A percentile compares a stretch with the other conserved stretches of the same genome.
Conservation (phyloP, 2,113 vertebrate species). For the Tricholaema leucomelas region DNA sequence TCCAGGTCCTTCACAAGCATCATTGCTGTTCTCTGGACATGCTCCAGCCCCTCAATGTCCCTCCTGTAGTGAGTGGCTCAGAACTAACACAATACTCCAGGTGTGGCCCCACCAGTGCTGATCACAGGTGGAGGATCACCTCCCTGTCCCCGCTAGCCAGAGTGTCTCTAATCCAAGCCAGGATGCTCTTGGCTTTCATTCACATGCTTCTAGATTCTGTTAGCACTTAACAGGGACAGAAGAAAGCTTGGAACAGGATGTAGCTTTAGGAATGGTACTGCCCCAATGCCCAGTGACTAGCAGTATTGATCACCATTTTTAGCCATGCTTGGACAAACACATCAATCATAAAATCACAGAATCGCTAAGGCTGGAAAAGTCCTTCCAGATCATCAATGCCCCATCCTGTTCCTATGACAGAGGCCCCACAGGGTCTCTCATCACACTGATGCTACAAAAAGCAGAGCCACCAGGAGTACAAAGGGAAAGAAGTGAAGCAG, state of each 20-base stretch:
- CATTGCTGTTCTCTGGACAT: no score
- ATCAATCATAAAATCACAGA: neutral
- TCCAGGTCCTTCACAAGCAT: no score
- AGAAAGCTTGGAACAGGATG: neutral
- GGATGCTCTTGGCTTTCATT: neutral
- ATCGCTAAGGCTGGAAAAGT: no score
- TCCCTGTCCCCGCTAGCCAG: no score
- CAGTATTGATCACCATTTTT: neutral
- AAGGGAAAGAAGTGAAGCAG: neutral
- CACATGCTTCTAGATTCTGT: neutral
- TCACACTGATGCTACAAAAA: neutral
- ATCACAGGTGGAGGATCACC: no score
- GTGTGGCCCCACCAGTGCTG: no score
- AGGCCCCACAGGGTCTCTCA: neutral
- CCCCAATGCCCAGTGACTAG: neutral
- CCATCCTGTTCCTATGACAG: neutral
- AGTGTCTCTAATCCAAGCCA: no score
- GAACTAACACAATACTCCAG: no score
- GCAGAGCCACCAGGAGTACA: neutral
- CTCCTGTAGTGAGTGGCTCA: no score
- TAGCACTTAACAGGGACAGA: neutral
- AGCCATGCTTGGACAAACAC: neutral
- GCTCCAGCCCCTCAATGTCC: no score
- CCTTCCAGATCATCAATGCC: neutral
- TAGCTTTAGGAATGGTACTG: neutral